phyloP scores from a whole-genome alignment of 2,888 invertebrate species.

The Conops quadrifasciatus region DNA sequence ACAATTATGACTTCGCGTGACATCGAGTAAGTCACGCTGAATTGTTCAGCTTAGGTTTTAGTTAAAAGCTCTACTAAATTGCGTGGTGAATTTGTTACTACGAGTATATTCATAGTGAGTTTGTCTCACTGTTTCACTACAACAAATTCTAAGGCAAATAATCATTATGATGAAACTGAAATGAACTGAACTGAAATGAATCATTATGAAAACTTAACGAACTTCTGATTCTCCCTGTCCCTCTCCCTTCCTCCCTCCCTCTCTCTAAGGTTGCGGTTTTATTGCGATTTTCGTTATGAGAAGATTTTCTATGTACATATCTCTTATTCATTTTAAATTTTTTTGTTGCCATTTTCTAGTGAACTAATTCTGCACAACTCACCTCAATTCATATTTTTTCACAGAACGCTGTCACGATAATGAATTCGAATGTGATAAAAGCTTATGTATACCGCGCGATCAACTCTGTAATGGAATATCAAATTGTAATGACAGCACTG shows the following conservation, averaged over 20 bases:
- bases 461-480: conserved; percentile 67
- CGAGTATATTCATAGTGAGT: no score
- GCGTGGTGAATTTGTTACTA: not conserved
- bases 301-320: not conserved
- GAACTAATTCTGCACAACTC: not conserved
- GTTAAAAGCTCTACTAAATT: not conserved
- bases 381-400: conserved; percentile 6
- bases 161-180: no score
- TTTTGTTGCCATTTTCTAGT: not conserved
- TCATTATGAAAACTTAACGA: no score
- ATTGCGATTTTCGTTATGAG: no score
- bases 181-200: no score
- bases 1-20: not conserved
- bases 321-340: not conserved
- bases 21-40: not conserved
- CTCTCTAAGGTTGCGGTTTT: not conserved
- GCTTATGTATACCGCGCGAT: conserved; percentile 70
- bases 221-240: no score
- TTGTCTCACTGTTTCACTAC: no score
- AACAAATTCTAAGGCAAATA: no score
- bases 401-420: conserved; percentile 62
- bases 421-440: conserved; percentile 71
- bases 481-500: conserved; percentile 68
- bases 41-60: not conserved
- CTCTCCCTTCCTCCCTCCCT: not conserved